A percentile compares a stretch with the other conserved stretches of the same genome.
Evolutionary conservation across 2,888 invertebrate species (phyloP).

Genomic region (Aradus depressus): DNA sequence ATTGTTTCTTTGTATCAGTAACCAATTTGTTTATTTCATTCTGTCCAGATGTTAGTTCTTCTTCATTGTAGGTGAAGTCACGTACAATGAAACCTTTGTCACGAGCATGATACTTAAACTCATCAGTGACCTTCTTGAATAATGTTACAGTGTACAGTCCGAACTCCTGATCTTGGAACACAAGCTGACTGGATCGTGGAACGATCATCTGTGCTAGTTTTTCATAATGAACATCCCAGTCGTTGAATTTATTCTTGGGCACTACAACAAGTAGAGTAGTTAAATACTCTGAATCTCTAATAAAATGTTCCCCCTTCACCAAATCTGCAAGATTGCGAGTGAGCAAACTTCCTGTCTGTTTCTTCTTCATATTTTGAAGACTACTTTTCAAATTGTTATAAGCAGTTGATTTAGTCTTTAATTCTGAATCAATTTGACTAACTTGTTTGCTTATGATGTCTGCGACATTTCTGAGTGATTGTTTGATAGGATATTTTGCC

Average conservation of each 20-base stretch:
- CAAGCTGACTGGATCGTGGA: constrained; percentile 75
- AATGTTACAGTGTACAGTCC: constrained; percentile 88
- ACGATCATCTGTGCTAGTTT: constrained; percentile 95
- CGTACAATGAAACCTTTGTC: constrained; percentile 78
- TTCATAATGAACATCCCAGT: constrained; percentile 88
- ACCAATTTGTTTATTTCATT: constrained; percentile 93
- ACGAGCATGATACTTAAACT: constrained; percentile 90
- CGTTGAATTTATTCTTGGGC: constrained; percentile 74
- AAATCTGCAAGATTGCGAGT: constrained; percentile 93
- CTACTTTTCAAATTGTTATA: constrained; percentile 97
- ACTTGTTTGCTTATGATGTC: constrained; percentile 98
- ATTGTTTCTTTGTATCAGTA: constrained; percentile 96
- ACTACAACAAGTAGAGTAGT: constrained; percentile 94
- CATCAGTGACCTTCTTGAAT: constrained; percentile 86
- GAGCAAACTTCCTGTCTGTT: constrained; percentile 92
- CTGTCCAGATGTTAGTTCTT: constrained; percentile 88
- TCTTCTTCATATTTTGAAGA: constrained; percentile 92
- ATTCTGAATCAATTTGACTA: constrained; percentile 93
- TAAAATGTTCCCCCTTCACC: constrained; percentile 97
- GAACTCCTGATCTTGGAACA: constrained; percentile 82
- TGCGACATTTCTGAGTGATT: constrained; percentile 89
- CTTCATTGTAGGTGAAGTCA: constrained; percentile 96
- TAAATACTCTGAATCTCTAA: constrained; percentile 94
- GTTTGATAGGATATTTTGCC: constrained; percentile 98
- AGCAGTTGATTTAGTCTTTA: constrained; percentile 86